phyloP scores from a whole-genome alignment of 2,113 vertebrate genomes.

The Stomatorhinus ivindoensis region DNA sequence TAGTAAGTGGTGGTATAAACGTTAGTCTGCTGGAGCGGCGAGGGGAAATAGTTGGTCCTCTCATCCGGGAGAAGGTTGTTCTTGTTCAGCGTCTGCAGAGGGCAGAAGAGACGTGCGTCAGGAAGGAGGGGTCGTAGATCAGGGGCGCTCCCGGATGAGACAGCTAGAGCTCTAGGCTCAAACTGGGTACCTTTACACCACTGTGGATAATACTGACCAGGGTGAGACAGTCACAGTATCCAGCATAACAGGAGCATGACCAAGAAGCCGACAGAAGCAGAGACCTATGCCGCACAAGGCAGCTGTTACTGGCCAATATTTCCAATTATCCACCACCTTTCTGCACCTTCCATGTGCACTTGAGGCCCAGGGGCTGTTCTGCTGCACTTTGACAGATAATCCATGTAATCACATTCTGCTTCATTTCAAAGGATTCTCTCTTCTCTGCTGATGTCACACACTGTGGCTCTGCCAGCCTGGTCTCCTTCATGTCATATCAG shows the following conservation, averaged over 20 bases:
- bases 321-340: not conserved
- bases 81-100: slow-evolving; percentile 89
- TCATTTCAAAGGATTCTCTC: slow-evolving; percentile 24
- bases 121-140: not conserved
- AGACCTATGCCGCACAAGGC: not conserved
- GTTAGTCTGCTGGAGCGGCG: slow-evolving; percentile 86
- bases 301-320: not conserved
- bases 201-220: not conserved
- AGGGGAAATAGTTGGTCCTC: slow-evolving; percentile 82
- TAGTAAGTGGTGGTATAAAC: slow-evolving; percentile 98
- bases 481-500: slow-evolving; percentile 3
- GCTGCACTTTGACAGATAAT: not conserved
- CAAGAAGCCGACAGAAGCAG: not conserved
- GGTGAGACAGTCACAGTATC: not conserved
- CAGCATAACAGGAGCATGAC: not conserved
- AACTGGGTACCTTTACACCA: not conserved
- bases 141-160: not conserved
- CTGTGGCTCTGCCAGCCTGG: slow-evolving; percentile 10
- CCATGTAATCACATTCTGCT: slow-evolving; percentile 14
- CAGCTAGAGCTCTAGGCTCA: not conserved
- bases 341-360: not conserved
- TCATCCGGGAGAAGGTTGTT: slow-evolving; percentile 95
- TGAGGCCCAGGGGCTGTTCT: slow-evolving; percentile 16
- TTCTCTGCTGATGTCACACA: slow-evolving; percentile 26
- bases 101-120: slow-evolving; percentile 28